phyloP scores from a whole-genome alignment of 2,888 invertebrate species.

The Rotaria socialis region DNA sequence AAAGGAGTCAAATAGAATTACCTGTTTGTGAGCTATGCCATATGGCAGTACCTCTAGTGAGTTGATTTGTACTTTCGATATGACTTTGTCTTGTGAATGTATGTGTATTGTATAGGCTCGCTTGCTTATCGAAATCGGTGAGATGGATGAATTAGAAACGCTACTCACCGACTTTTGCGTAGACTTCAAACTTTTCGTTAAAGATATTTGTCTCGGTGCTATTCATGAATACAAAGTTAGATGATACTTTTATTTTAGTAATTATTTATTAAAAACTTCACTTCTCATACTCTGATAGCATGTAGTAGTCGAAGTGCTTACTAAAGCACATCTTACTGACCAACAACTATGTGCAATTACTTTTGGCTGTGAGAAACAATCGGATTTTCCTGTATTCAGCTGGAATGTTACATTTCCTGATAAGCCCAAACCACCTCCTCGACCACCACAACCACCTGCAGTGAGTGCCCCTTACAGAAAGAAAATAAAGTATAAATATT shows the following conservation, averaged over 20 bases:
- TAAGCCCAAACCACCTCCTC: background rate
- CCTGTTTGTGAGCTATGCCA: too few relatives aligned
- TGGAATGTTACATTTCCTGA: slow-evolving; percentile 30
- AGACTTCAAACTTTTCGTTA: background rate
- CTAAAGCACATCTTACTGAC: background rate
- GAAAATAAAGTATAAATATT: too few relatives aligned
- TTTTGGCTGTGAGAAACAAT: background rate
- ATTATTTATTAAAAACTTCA: too few relatives aligned
- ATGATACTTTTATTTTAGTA: too few relatives aligned
- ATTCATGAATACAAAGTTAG: slow-evolving; percentile 3
- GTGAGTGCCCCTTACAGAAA: background rate
- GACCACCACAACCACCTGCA: background rate
- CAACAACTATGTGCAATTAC: background rate
- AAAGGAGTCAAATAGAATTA: too few relatives aligned
- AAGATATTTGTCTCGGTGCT: background rate
- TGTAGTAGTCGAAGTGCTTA: background rate
- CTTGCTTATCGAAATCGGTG: background rate
- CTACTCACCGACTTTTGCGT: background rate
- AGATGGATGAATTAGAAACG: background rate
- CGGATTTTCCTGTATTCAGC: background rate
- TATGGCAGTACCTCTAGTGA: too few relatives aligned
- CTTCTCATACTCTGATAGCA: background rate
- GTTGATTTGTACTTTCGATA: too few relatives aligned
- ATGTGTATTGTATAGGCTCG: background rate
- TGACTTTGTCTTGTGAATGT: too few relatives aligned